These are phyloP conservation scores for Tortricodes alternella DNA, from an alignment of 2,888 invertebrate genomes.

Conservation along the genomic window DNA sequence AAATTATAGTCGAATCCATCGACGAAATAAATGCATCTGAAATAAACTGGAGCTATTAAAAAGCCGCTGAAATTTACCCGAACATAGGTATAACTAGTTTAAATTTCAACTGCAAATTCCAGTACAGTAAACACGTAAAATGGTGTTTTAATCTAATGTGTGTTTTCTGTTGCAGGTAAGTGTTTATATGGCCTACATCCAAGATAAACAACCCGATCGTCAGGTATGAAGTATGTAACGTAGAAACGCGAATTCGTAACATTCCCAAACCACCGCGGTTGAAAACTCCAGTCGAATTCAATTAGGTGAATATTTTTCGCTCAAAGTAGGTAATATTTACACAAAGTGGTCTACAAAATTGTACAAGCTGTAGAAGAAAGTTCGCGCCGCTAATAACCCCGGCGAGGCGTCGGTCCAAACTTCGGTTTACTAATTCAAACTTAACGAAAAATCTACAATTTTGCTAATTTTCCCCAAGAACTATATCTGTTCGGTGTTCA, in stretches of 20 bases:
- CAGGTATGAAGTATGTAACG: too few relatives aligned
- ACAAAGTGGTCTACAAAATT: constrained; percentile 62
- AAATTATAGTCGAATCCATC: too few relatives aligned
- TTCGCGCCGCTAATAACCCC: constrained; percentile 60
- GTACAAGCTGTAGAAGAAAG: constrained; percentile 63
- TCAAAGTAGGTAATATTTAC: constrained; percentile 56
- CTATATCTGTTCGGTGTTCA: constrained; percentile 30
- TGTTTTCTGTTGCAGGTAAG: constrained; percentile 50
- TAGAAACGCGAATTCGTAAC: background rate
- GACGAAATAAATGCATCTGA: too few relatives aligned
- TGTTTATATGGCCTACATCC: constrained; percentile 28
- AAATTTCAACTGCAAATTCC: background rate
- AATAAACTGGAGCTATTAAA: too few relatives aligned
- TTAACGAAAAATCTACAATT: constrained; percentile 61
- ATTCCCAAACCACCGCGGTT: background rate
- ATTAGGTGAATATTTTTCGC: constrained; percentile 37
- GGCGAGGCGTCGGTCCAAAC: constrained; percentile 43
- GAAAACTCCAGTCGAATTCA: constrained; percentile 19
- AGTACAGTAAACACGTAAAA: too few relatives aligned
- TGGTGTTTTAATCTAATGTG: too few relatives aligned
- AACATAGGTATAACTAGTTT: too few relatives aligned
- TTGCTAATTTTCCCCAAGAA: constrained; percentile 48
- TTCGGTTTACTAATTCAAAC: constrained; percentile 53
- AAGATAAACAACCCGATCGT: constrained; percentile 23
- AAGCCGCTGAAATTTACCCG: too few relatives aligned